Percentiles rank a stretch among this genome's conserved stretches.
Conservation (phyloP, 1,140 invertebrate genomes). For the Megalopta genalis region DNA sequence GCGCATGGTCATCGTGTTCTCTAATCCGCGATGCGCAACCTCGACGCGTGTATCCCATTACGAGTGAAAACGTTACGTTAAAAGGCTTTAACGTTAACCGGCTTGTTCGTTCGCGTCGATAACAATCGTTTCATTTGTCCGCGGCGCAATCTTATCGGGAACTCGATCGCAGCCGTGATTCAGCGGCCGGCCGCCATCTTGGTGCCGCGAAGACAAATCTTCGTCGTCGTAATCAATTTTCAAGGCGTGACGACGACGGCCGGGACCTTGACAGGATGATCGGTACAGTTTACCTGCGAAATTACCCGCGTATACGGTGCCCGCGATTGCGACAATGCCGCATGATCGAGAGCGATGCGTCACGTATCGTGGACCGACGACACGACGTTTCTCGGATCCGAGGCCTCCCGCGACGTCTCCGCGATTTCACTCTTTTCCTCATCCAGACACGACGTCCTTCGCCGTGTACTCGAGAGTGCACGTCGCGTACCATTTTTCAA, state of each 20-base stretch:
- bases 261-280: background rate
- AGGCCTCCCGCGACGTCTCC: background rate
- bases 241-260: background rate
- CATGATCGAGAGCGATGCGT: background rate
- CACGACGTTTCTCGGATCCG: conserved; percentile 7
- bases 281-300: background rate
- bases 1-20: background rate
- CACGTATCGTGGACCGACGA: background rate
- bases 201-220: background rate
- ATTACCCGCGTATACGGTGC: background rate
- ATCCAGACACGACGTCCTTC: background rate
- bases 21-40: background rate
- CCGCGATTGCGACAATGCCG: background rate
- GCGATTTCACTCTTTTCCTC: background rate
- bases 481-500: background rate
- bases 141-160: background rate
- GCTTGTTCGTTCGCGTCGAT: background rate
- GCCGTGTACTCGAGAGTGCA: no score
- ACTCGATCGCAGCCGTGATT: background rate
- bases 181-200: background rate
- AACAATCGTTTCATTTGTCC: background rate
- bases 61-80: background rate
- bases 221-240: background rate
- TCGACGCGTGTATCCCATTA: background rate
- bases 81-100: background rate